Base-by-base conservation (phyloP, 64 coral and sea anemone genomes). In the Anthopleura sola region DNA sequence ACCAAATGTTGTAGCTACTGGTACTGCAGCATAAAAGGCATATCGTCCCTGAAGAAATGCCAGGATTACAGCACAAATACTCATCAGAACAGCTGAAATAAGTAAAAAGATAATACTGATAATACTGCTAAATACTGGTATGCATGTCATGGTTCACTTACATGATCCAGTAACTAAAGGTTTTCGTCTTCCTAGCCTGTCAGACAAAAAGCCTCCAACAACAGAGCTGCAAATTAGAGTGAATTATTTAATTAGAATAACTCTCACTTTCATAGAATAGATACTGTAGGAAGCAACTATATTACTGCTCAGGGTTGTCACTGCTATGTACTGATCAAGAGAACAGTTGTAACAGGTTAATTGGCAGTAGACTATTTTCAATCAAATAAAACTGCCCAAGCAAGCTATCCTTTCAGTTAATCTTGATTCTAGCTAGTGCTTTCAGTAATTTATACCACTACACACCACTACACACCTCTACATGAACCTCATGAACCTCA, bases 111-210 rank as follows among this genome's bases (percentile, higher is more conserved):
- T 62, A 10, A 26, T 56, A 5, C 18, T 5, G 18, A 17, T 56
- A 56, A 56, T 18, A 18, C 18, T 20, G 55, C 16, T 56, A 20
- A 19, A 56, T 20, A 56, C 20, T 56, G 16, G 16, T 56, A 36
- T 0, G 5, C 16, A 6, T 21, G 17, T 36, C 19, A 80, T 28
- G 11, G 13, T 83, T 19, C 32, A 88, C 58, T 55, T 78, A 96
- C 94, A 90, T 81, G 97, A 99, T 79, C 97, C 97, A 54, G 88
- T 92, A 20, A 99, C 97, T 76, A 99, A 78, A 60, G 97, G 97
- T 60, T 99, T 99, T 77, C 97, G 87, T 90, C 90, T 95, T 57
- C 87, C 86, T 5, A 99, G 90, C 55, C 83, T 92, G 80, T 99
- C 97, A 13, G 97, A 99, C 19, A 99, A 71, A 80, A 99, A 99